These are phyloP conservation scores for Mechanitis messenoides DNA, from an alignment of 2,888 invertebrate genomes.

Conservation along the genomic window DNA sequence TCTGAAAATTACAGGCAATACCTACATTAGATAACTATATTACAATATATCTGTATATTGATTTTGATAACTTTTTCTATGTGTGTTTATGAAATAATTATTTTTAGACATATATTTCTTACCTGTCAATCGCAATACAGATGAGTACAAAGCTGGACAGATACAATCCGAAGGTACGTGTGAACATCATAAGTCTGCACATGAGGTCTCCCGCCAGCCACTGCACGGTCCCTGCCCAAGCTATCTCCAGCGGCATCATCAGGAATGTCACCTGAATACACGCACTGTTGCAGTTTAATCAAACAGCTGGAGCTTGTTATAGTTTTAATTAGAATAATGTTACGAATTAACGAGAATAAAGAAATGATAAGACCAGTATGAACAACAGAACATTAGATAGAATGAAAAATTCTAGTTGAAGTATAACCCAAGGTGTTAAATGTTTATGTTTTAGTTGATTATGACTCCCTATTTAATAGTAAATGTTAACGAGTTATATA, in stretches of 20 bases:
- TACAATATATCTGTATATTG: background rate
- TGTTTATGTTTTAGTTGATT: too few relatives aligned
- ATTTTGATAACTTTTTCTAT: too few relatives aligned
- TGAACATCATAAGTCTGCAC: slow-evolving; percentile 92
- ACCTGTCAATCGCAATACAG: slow-evolving; percentile 94
- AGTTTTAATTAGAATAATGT: too few relatives aligned
- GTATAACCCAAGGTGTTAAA: too few relatives aligned
- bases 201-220: slow-evolving; percentile 91
- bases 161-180: slow-evolving; percentile 90
- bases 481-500: too few relatives aligned
- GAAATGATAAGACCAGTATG: too few relatives aligned
- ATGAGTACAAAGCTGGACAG: slow-evolving; percentile 91
- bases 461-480: background rate
- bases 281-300: slow-evolving; percentile 32
- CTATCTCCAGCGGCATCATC: slow-evolving; percentile 94
- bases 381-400: too few relatives aligned
- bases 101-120: background rate
- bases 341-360: too few relatives aligned
- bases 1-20: slow-evolving; percentile 61
- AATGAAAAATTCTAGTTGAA: too few relatives aligned
- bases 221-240: slow-evolving; percentile 90
- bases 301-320: slow-evolving; percentile 6
- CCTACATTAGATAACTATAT: background rate
- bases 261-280: slow-evolving; percentile 85
- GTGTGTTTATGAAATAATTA: background rate